A percentile compares a stretch with the other conserved stretches of the same genome.
These are phyloP conservation scores for Anagyrus pseudococci DNA, from an alignment of 2,888 invertebrate genomes.

Conservation along the genomic window DNA sequence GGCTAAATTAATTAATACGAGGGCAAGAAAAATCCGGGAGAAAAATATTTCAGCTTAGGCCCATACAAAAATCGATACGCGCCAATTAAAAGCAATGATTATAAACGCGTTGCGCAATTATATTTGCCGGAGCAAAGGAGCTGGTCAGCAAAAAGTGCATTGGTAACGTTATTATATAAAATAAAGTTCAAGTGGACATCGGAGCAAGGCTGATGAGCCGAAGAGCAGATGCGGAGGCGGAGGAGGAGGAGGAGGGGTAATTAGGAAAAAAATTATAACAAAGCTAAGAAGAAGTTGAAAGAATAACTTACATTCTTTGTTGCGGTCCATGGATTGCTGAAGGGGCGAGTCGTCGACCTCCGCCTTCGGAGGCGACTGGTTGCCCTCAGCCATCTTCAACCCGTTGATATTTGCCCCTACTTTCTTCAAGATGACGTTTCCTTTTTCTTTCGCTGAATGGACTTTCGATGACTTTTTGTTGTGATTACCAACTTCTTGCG, in stretches of 20 bases:
- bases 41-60: too few species aligned
- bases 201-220: too few species aligned
- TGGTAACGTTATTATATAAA: too few species aligned
- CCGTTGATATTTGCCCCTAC: constrained; percentile 46
- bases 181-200: too few species aligned
- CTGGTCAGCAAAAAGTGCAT: too few species aligned
- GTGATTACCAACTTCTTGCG: constrained; percentile 37
- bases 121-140: too few species aligned
- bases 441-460: constrained; percentile 50
- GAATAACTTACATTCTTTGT: constrained; percentile 92
- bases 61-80: too few species aligned
- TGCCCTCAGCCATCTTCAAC: constrained; percentile 59
- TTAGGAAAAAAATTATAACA: constrained; percentile 29
- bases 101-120: too few species aligned
- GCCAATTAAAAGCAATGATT: too few species aligned
- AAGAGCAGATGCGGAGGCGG: too few species aligned
- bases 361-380: constrained; percentile 84
- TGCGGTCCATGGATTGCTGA: constrained; percentile 92
- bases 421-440: constrained; percentile 50
- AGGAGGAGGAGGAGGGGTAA: not conserved
- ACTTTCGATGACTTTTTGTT: constrained; percentile 53
- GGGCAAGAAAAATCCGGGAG: too few species aligned
- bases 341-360: constrained; percentile 94
- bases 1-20: too few species aligned
- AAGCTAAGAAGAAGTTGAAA: constrained; percentile 12